phyloP scores from a whole-genome alignment of 2,888 invertebrate species.

The Macaria liturata region DNA sequence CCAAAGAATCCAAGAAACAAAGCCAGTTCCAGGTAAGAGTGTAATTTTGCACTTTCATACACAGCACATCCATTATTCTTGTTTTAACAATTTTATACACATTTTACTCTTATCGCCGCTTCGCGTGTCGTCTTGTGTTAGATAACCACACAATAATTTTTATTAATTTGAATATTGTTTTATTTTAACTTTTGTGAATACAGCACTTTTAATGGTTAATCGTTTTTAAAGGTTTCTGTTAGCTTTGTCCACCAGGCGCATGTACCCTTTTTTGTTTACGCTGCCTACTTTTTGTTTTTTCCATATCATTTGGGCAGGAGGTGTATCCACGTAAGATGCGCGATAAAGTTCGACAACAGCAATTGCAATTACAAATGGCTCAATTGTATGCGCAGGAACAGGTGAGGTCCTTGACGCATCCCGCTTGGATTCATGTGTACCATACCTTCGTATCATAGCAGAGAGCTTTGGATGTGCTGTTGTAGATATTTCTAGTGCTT shows the following conservation, averaged over 20 bases:
- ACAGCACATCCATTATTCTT: conserved; percentile 76
- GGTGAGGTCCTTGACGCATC: conserved; percentile 79
- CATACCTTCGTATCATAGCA: conserved; percentile 51
- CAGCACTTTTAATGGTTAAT: conserved; percentile 52
- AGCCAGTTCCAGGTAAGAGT: conserved; percentile 86
- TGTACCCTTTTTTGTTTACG: conserved; percentile 80
- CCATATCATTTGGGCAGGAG: conserved; percentile 87
- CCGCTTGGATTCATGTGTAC: conserved; percentile 67
- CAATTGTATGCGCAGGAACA: conserved; percentile 81
- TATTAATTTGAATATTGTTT: conserved; percentile 53
- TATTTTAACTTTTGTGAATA: conserved; percentile 54
- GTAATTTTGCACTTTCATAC: conserved; percentile 39
- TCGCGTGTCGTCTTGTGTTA: conserved; percentile 70
- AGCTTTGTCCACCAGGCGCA: conserved; percentile 70
- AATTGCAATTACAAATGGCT: conserved; percentile 84
- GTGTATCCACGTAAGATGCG: conserved; percentile 92
- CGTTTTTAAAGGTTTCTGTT: conserved; percentile 40
- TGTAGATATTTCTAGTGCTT: conserved; percentile 71
- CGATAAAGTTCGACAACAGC: conserved; percentile 89
- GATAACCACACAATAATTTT: conserved; percentile 59
- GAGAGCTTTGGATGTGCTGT: conserved; percentile 82
- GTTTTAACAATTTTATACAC: conserved; percentile 55
- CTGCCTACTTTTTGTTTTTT: conserved; percentile 81
- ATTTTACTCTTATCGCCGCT: conserved; percentile 52
- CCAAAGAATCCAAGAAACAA: conserved; percentile 85